phyloP scores from a whole-genome alignment of 1,140 invertebrate species.

The Drepana arcuata region DNA sequence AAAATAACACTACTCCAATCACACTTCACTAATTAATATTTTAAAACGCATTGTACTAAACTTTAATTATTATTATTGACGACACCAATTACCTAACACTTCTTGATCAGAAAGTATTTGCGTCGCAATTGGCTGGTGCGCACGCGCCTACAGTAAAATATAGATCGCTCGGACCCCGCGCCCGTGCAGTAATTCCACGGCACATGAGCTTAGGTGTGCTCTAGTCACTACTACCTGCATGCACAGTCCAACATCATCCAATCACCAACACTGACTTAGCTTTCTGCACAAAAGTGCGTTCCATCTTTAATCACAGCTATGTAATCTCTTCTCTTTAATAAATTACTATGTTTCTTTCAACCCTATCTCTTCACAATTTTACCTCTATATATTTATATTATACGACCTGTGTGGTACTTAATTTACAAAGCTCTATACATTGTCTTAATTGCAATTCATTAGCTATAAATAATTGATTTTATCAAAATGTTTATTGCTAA shows the following conservation, averaged over 20 bases:
- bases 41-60: constrained; percentile 57
- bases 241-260: constrained; percentile 8
- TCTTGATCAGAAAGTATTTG: constrained; percentile 37
- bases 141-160: constrained; percentile 8
- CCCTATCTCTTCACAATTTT: constrained; percentile 33
- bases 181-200: not conserved
- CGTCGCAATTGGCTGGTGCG: constrained; percentile 35
- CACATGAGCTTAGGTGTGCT: constrained; percentile 23
- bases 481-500: constrained; percentile 65
- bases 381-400: constrained; percentile 53
- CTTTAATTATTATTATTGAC: constrained; percentile 38
- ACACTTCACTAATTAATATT: constrained; percentile 20
- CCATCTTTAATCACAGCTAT: constrained; percentile 62
- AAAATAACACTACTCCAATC: constrained; percentile 33
- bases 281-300: constrained; percentile 56
- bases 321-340: constrained; percentile 56
- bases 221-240: constrained; percentile 24
- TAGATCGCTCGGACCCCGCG: constrained; percentile 5
- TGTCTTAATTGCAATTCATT: constrained; percentile 59
- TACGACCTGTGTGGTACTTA: constrained; percentile 63
- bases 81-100: constrained; percentile 46
- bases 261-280: constrained; percentile 30
- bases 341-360: constrained; percentile 26
- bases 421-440: constrained; percentile 70
- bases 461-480: constrained; percentile 69